These are phyloP conservation scores for Alethe castanea DNA, from an alignment of 2,113 vertebrate species.

Conservation along the genomic window DNA sequence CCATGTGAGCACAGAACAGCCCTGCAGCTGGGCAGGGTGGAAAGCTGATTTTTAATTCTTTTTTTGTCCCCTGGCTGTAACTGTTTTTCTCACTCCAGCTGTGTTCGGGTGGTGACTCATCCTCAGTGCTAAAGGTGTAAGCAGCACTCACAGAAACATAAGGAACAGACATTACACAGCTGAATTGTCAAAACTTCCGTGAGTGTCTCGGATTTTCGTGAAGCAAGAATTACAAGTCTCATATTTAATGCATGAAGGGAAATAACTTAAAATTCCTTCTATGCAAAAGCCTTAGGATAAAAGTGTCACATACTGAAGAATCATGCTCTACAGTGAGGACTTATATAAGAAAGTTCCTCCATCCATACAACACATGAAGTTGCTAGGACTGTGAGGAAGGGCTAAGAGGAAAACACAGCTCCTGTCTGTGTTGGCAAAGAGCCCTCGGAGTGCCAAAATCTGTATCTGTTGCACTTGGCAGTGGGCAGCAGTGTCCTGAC, in stretches of 20 bases:
- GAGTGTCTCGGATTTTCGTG: neutral
- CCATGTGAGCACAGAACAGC: neutral
- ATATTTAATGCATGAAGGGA: conserved; percentile 11
- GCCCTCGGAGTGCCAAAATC: neutral
- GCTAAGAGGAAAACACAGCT: neutral
- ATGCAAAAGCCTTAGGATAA: neutral
- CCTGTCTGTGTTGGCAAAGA: neutral
- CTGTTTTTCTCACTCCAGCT: neutral
- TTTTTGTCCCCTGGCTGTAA: neutral
- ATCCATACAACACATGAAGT: neutral
- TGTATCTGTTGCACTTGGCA: neutral
- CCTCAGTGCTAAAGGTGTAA: neutral
- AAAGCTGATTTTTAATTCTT: neutral
- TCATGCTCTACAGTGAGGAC: neutral
- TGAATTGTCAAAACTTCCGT: neutral
- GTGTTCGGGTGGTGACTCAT: neutral
- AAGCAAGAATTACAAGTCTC: neutral
- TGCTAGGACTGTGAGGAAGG: neutral
- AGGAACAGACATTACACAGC: conserved; percentile 7
- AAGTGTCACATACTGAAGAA: neutral
- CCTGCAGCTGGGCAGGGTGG: neutral
- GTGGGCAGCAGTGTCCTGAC: neutral
- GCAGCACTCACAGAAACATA: neutral
- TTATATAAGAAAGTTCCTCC: neutral
- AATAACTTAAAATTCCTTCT: neutral